Percentiles rank a stretch among this genome's conserved stretches.
Conservation (phyloP, 2,113 vertebrate genomes). For the Oncorhynchus tshawytscha region DNA sequence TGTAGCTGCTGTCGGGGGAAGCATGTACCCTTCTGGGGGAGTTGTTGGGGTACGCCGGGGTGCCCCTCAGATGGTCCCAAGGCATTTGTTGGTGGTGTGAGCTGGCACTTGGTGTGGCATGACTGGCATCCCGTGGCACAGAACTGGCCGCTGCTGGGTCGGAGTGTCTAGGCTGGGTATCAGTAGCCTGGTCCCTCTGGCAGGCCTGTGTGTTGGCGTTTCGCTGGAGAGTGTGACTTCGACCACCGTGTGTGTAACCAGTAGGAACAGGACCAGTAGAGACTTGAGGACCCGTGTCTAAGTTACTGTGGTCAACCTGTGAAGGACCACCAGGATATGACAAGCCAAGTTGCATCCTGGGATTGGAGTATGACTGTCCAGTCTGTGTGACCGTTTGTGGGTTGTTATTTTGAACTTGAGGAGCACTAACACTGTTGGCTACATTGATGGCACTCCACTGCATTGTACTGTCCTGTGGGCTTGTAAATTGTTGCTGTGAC, state of each 20-base stretch:
- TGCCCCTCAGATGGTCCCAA: conserved; percentile 69
- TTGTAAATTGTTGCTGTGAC: not conserved
- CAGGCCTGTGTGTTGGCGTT: conserved; percentile 54
- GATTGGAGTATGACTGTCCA: conserved; percentile 8
- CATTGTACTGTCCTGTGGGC: not conserved
- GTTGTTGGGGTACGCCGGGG: conserved; percentile 64
- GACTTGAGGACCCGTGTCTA: conserved; percentile 1
- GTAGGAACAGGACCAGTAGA: conserved; percentile 48
- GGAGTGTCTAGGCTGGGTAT: not conserved
- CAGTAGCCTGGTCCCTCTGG: conserved; percentile 25
- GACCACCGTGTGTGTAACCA: conserved; percentile 53
- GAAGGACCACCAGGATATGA: conserved; percentile 18
- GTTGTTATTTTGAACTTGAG: conserved; percentile 5
- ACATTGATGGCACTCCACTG: not conserved
- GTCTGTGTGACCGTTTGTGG: conserved; percentile 11
- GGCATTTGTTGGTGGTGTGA: conserved; percentile 48
- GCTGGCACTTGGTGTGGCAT: not conserved
- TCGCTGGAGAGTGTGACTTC: conserved; percentile 18
- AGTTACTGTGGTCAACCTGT: not conserved
- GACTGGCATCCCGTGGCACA: not conserved
- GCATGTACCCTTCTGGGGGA: conserved; percentile 21
- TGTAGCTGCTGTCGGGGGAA: not conserved
- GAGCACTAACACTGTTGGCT: too few relatives aligned
- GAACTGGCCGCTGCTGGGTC: conserved; percentile 11
- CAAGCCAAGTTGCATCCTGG: conserved; percentile 32